phyloP scores from a whole-genome alignment of 2,113 vertebrate species.

The Pelvicachromis taeniatus region DNA sequence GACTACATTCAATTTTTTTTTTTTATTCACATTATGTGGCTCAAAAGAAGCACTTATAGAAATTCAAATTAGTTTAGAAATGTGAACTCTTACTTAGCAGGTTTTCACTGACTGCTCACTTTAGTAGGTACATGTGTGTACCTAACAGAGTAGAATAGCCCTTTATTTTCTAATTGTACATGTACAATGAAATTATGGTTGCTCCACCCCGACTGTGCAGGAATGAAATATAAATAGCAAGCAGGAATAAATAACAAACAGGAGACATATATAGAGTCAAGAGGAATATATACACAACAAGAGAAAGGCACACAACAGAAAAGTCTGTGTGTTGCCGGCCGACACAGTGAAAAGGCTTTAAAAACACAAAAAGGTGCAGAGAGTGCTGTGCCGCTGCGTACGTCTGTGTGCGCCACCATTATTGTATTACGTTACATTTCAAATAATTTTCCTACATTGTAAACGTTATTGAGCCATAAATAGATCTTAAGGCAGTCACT shows the following conservation, averaged over 20 bases:
- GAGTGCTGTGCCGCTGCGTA: background rate
- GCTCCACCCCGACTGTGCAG: background rate
- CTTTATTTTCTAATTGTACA: background rate
- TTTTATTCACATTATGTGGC: background rate
- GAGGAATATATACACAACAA: background rate
- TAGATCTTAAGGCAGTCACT: accelerated
- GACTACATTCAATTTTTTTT: background rate
- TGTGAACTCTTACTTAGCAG: background rate
- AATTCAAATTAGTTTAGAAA: background rate
- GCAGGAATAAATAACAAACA: background rate
- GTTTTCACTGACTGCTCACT: background rate
- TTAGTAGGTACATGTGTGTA: no score
- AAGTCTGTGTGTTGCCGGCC: background rate
- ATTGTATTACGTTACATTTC: background rate
- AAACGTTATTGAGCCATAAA: background rate
- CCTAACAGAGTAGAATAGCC: no score
- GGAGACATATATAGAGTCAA: background rate
- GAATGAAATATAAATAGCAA: background rate
- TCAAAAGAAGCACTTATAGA: background rate
- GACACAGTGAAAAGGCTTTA: background rate
- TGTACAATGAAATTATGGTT: background rate
- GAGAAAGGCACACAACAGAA: background rate
- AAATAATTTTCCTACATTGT: no score
- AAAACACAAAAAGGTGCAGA: background rate
- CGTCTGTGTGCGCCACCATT: accelerated